A percentile compares a stretch with the other conserved stretches of the same genome.
phyloP scores from a whole-genome alignment of 35 echinoderm and acorn worm species.

The Stichopus chloronotus region DNA sequence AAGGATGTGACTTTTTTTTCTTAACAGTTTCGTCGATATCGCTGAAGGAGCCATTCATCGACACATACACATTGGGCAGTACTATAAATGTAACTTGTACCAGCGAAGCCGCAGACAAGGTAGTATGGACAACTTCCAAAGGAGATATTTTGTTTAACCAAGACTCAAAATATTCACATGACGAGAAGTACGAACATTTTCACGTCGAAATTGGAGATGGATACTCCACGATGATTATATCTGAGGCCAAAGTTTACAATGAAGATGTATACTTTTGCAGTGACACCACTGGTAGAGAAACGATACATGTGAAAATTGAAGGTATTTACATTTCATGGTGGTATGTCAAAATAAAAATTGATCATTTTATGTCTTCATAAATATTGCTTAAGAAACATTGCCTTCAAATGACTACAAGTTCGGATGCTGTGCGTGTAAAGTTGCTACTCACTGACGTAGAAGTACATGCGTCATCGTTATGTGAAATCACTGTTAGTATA shows the following conservation, averaged over 20 bases:
- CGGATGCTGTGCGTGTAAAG: too few species aligned
- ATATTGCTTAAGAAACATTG: too few species aligned
- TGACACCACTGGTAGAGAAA: background rate
- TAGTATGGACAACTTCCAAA: background rate
- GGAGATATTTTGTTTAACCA: background rate
- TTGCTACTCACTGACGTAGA: too few species aligned
- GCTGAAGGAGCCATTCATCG: background rate
- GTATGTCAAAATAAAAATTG: too few species aligned
- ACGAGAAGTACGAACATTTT: background rate
- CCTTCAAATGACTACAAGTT: too few species aligned
- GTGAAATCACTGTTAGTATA: too few species aligned
- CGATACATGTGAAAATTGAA: background rate
- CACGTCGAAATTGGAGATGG: background rate
- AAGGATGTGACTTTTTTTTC: too few species aligned
- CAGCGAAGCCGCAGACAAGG: background rate
- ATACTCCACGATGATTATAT: background rate
- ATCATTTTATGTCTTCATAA: too few species aligned
- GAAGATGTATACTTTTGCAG: background rate
- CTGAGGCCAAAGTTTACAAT: background rate
- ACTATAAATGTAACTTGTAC: background rate
- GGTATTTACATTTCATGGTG: background rate
- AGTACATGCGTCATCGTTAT: too few species aligned
- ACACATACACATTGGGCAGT: background rate
- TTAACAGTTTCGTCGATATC: background rate
- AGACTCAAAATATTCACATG: background rate